These are phyloP conservation scores for Pseudomugil gertrudae DNA, from an alignment of 2,797 vertebrate genomes.

Conservation along the genomic window DNA sequence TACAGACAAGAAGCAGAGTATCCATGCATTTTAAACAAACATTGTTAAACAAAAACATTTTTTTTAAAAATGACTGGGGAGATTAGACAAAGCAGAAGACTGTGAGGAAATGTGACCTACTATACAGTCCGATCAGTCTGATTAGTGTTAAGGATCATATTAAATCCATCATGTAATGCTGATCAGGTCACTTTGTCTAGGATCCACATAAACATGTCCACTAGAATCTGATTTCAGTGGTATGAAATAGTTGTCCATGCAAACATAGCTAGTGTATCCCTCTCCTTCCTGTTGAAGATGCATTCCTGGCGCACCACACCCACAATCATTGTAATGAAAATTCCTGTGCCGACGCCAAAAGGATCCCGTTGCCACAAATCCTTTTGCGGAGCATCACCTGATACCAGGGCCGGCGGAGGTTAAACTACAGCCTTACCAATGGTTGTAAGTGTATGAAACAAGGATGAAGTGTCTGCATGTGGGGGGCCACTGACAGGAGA, in stretches of 20 bases:
- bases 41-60: not conserved
- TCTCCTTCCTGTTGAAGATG: slow-evolving; percentile 65
- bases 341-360: slow-evolving; percentile 88
- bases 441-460: slow-evolving; percentile 51
- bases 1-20: not conserved
- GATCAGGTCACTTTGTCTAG: too few relatives aligned
- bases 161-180: too few relatives aligned
- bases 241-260: too few relatives aligned
- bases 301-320: slow-evolving; percentile 91
- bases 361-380: slow-evolving; percentile 93
- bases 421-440: slow-evolving; percentile 76
- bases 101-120: slow-evolving; percentile 27
- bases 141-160: too few relatives aligned
- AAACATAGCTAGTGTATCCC: slow-evolving; percentile 18
- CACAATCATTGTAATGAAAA: slow-evolving; percentile 96
- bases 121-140: not conserved
- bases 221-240: too few relatives aligned
- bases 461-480: slow-evolving; percentile 27
- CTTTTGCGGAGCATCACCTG: slow-evolving; percentile 85
- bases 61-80: not conserved
- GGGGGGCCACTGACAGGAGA: slow-evolving; percentile 18
- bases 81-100: slow-evolving; percentile 7
- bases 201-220: too few relatives aligned
- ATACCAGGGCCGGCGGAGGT: slow-evolving; percentile 81
- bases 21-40: not conserved